Evolutionary conservation across 2,797 vertebrate species (phyloP), one percentile per base, ranked within the genome.

Genomic region (Peromyscus nudipes): DNA sequence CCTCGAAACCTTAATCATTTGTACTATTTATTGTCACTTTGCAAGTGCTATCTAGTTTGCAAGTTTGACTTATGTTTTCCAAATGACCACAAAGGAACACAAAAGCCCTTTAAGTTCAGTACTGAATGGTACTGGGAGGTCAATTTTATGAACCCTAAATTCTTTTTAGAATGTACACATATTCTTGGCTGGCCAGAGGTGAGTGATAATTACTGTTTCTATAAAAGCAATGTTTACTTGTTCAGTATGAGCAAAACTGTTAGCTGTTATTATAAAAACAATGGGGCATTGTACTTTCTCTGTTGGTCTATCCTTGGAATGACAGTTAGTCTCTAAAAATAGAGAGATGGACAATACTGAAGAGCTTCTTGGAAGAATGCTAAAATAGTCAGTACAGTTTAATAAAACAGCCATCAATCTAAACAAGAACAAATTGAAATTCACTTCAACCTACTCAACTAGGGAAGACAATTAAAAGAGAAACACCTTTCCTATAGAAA

Each of bases 401-500:
- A 96, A 97, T 96, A 96, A 97, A 98, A 97, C 65, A 80, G 94
- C 98, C 69, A 57, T 97, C 95, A 67, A 77, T 92, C 96, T 97
- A 98, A 98, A 98, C 55, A 97, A 91, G 64, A 97, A 95, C 65
- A 98, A 98, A 98, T 88, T 93, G 96, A 98, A 80, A 98, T 98
- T 98, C 89, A 96, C 85, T 97, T 97, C 96, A 98, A 91, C 94
- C 49, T 96, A 40, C 4, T 57, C 80, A 16, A 96, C 90, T 85
- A 81, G 85, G 0, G 31, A 98, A 96, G 25, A 79, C 43, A 95
- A 97, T 97, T 97, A 96, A 86, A 95, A 84, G 95, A 97, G 91
- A 96, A 17, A 92, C 21, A 93, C 95, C 25, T 94, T 71, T 73
- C 37, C 91, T 94, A 94, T 21, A 90, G 55, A 92, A 75, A 91